These are phyloP conservation scores for Callopanchax toddi DNA, from an alignment of 2,113 vertebrate species.

Conservation along the genomic window DNA sequence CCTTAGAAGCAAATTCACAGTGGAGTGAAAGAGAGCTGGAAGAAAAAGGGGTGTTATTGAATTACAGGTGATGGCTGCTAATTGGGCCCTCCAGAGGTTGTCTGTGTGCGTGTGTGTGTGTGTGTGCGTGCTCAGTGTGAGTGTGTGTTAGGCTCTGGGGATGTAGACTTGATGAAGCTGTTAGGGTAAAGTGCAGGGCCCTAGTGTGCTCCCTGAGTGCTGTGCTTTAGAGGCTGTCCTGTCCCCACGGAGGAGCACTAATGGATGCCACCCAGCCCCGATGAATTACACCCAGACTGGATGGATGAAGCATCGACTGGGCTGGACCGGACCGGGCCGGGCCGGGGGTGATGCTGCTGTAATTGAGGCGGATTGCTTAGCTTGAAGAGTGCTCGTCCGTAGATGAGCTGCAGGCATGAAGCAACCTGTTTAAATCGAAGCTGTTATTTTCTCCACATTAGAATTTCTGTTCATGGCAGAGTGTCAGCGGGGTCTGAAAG, in stretches of 20 bases:
- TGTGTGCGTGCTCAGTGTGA: conserved; percentile 17
- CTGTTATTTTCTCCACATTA: conserved; percentile 34
- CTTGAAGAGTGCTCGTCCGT: not conserved
- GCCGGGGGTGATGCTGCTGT: conserved; percentile 33
- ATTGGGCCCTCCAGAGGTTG: conserved; percentile 70
- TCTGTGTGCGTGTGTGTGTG: conserved; percentile 33
- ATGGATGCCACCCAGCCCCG: conserved; percentile 62
- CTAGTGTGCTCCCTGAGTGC: conserved; percentile 55
- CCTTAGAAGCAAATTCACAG: conserved; percentile 22
- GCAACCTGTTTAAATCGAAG: conserved; percentile 41
- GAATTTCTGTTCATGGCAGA: conserved; percentile 3
- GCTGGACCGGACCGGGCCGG: too few relatives aligned
- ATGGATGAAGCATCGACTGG: conserved; percentile 14
- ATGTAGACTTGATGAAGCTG: conserved; percentile 68
- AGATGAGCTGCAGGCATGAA: conserved; percentile 50
- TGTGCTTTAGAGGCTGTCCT: conserved; percentile 47
- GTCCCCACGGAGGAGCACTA: conserved; percentile 62
- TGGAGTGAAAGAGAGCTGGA: conserved; percentile 28
- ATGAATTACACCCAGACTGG: conserved; percentile 51
- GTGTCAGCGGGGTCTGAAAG: not conserved
- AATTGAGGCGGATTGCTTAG: conserved; percentile 42
- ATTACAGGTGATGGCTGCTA: conserved; percentile 76
- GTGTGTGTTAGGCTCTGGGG: conserved; percentile 57
- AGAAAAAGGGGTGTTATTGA: conserved; percentile 66
- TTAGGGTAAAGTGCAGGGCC: conserved; percentile 68